Conservation (phyloP, 2,113 vertebrate species). For the Chauna torquata region DNA sequence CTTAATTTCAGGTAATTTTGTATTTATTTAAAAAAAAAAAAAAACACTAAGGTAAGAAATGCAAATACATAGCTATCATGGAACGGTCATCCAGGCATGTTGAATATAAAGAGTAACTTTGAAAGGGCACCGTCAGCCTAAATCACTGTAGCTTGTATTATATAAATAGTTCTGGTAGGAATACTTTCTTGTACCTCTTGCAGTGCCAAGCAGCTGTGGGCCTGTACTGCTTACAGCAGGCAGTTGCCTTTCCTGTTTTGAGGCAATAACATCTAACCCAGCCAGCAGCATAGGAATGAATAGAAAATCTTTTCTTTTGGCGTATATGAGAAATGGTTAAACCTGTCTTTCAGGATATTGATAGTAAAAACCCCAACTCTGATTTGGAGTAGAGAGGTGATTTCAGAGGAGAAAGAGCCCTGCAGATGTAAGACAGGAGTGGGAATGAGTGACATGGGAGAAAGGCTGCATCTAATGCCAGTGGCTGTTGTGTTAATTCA, state of each 20-base stretch:
- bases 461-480: accelerated
- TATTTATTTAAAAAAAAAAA: background rate
- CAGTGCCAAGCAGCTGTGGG: background rate
- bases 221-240: background rate
- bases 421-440: background rate
- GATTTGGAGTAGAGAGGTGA: background rate
- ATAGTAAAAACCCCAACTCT: background rate
- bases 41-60: background rate
- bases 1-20: background rate
- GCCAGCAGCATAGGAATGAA: background rate
- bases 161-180: background rate
- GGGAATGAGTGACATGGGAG: background rate
- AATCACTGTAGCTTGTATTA: background rate
- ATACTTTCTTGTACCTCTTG: background rate
- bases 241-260: background rate
- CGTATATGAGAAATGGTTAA: background rate
- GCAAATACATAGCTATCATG: background rate
- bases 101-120: background rate
- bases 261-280: background rate
- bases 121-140: background rate
- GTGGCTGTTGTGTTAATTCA: background rate
- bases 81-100: background rate
- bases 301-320: background rate
- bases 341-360: background rate
- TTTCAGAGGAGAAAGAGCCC: background rate